Percentiles rank a stretch among this genome's conserved stretches.
Evolutionary conservation across 92 coral and sea anemone species (phyloP).

Genomic region (Epizoanthus rinbou): DNA sequence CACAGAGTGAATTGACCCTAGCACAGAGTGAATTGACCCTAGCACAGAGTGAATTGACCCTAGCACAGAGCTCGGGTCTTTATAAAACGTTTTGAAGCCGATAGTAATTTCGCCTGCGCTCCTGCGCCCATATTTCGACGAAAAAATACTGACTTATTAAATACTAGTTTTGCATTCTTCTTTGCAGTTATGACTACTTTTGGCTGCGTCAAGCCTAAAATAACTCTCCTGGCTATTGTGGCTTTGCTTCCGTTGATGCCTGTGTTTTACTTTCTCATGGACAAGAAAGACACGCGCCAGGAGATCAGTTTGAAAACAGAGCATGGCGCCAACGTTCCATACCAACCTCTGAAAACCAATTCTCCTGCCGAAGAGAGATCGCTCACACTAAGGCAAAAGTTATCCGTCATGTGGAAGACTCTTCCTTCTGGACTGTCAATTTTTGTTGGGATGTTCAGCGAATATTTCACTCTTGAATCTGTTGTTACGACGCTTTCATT

Average conservation of each 20-base stretch:
- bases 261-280: conserved; percentile 49
- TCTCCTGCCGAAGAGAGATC: not conserved
- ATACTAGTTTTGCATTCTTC: too few relatives aligned
- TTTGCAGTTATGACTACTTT: too few relatives aligned
- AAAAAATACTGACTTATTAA: too few relatives aligned
- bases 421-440: conserved; percentile 35
- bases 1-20: too few relatives aligned
- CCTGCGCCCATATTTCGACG: too few relatives aligned
- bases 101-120: too few relatives aligned
- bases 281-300: conserved; percentile 17
- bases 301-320: not conserved
- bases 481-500: conserved; percentile 71
- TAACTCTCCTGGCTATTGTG: conserved; percentile 45
- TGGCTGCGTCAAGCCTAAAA: conserved; percentile 58
- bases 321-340: conserved; percentile 16
- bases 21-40: too few relatives aligned
- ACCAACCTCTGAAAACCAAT: conserved; percentile 25
- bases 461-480: conserved; percentile 57
- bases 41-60: too few relatives aligned
- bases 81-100: too few relatives aligned
- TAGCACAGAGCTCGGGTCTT: too few relatives aligned
- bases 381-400: conserved; percentile 47
- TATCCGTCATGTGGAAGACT: conserved; percentile 22
- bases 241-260: conserved; percentile 49
- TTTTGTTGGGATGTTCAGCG: conserved; percentile 54